Base-by-base conservation (phyloP, 2,113 vertebrate species). In the Cacatua alba region DNA sequence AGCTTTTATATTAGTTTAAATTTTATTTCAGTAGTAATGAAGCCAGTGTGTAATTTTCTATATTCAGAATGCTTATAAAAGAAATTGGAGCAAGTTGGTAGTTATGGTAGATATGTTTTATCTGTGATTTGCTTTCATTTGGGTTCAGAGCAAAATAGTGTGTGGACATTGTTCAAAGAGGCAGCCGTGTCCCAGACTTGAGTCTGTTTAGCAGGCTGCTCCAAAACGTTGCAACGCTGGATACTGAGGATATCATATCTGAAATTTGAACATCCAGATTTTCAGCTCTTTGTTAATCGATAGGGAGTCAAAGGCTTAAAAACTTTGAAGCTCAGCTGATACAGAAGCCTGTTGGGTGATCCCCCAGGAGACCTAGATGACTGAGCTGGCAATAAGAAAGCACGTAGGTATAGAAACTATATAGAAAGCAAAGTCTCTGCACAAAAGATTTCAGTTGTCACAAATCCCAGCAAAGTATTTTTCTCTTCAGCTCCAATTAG, bases 21-120 rank as follows among this genome's bases (percentile, higher is more conserved):
- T 95, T 97, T 88, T 82, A 89, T 95, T 94, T 97, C 74, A 77
- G 79, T 87, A 82, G 75, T 55, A 77, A 67, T 96, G 95, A 96
- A 79, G 82, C 90, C 37, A 46, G 24, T 60, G 78, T 97, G 84
- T 95, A 94, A 96, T 95, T 95, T 91, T 96, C 86, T 96, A 60
- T 70, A 67, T 94, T 94, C 79, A 96, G 94, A 97, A 95, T 94
- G 78, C 86, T 86, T 95, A 79, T 95, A 78, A 96, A 93, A 92
- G 64, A 96, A 97, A 95, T 91, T 67, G 63, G 83, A 96, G 49
- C 76, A 74, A 74, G 51, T 65, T 90, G 60, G 11, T 68, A 79
- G 57, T 82, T 75, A 57, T 7, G 15, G 21, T 67, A 70, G 51
- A 37, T 71, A 33, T 1, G 24, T 88, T 91, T 93, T 84, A 31